Conservation (phyloP, 2,888 invertebrate species). For the Kuschelorhynchus macadamiae region DNA sequence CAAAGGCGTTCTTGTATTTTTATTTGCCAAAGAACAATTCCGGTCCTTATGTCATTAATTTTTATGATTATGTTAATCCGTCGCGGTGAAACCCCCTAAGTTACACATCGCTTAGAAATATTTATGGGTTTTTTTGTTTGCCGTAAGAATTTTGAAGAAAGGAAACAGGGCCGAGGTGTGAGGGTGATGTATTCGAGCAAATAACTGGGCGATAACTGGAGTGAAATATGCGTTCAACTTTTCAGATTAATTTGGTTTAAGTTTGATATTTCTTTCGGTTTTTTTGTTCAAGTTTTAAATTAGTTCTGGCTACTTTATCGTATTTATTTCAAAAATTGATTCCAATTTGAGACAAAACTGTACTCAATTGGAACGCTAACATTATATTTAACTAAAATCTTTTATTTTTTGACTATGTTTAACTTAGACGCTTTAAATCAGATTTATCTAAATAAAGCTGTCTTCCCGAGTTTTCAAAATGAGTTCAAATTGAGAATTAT, state of each 20-base stretch:
- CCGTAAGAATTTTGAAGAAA: conserved; percentile 37
- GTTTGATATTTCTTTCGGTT: not conserved
- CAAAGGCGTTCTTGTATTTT: conserved; percentile 34
- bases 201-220: conserved; percentile 28
- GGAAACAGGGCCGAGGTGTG: conserved; percentile 26
- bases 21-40: conserved; percentile 47
- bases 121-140: conserved; percentile 43
- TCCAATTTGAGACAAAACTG: too few species aligned
- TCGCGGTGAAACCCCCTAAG: conserved; percentile 38
- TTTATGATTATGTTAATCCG: conserved; percentile 48
- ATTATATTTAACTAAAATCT: too few species aligned
- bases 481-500: too few species aligned
- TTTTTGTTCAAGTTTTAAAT: not conserved
- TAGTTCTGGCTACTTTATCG: too few species aligned
- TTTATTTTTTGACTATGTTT: too few species aligned
- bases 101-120: conserved; percentile 31
- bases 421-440: too few species aligned
- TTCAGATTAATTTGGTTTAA: conserved; percentile 7
- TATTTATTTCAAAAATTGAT: too few species aligned
- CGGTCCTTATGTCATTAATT: conserved; percentile 38
- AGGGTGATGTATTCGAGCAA: conserved; percentile 35
- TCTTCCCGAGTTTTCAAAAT: too few species aligned
- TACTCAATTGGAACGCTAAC: too few species aligned
- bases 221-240: conserved; percentile 18
- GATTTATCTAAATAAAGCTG: too few species aligned